These are phyloP conservation scores for Trichomycterus rosablanca DNA, from an alignment of 2,113 vertebrate genomes.

Conservation along the genomic window DNA sequence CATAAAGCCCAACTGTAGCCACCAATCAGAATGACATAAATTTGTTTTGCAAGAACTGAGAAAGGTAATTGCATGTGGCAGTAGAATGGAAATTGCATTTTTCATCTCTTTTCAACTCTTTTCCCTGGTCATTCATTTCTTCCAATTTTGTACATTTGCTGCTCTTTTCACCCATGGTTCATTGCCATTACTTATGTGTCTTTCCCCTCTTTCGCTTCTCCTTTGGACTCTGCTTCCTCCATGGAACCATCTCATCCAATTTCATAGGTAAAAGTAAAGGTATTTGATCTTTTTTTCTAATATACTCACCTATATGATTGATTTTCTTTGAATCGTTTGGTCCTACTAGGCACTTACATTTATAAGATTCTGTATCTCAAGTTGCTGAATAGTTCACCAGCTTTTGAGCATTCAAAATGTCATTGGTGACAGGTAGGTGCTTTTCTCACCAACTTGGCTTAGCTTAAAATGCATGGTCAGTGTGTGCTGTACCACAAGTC, in stretches of 20 bases:
- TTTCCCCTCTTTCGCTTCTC: constrained; percentile 78
- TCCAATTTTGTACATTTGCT: constrained; percentile 7
- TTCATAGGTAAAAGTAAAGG: constrained; percentile 99
- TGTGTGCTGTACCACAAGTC: constrained; percentile 2
- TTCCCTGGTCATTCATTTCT: constrained; percentile 14
- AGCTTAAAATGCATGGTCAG: constrained; percentile 36
- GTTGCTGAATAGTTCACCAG: constrained; percentile 7
- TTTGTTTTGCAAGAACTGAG: neutral
- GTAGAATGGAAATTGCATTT: constrained; percentile 2
- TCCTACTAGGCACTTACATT: constrained; percentile 35
- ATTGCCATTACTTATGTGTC: constrained; percentile 76
- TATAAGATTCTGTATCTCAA: constrained; percentile 7
- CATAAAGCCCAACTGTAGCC: no score
- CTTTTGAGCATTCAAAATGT: constrained; percentile 10
- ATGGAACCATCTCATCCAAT: constrained; percentile 97
- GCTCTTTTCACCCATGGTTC: neutral
- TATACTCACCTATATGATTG: no score
- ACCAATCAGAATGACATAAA: neutral
- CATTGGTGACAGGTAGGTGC: constrained; percentile 70
- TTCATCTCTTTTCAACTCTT: constrained; percentile 32
- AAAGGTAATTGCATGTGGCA: constrained; percentile 13
- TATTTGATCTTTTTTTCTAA: constrained; percentile 74
- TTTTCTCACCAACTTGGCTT: constrained; percentile 45
- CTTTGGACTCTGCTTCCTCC: constrained; percentile 87
- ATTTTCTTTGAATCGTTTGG: constrained; percentile 55